Percentiles rank a stretch among this genome's conserved stretches.
Conservation (phyloP, 2,113 vertebrate species). For the Centropristis striata region DNA sequence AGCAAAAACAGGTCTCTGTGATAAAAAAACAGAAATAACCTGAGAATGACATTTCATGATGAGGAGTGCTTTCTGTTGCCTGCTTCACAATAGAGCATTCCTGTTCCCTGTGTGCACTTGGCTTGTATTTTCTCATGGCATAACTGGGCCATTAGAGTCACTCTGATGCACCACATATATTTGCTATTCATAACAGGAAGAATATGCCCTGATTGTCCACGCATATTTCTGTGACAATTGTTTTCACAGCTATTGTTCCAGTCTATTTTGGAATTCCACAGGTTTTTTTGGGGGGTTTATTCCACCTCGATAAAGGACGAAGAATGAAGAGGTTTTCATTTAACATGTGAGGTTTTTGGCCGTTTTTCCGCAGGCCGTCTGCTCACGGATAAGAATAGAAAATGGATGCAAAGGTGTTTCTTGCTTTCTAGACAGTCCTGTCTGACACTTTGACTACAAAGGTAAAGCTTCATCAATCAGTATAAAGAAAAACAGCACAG, state of each 20-base stretch:
- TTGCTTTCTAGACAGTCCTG: not conserved
- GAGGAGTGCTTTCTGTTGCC: not conserved
- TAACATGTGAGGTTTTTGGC: constrained; percentile 47
- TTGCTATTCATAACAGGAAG: constrained; percentile 79
- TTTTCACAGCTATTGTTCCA: constrained; percentile 77
- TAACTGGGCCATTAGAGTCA: constrained; percentile 75
- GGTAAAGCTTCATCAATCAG: not conserved
- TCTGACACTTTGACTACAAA: not conserved
- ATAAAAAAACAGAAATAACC: not conserved
- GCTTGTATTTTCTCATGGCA: constrained; percentile 67
- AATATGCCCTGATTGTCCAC: constrained; percentile 52
- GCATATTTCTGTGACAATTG: constrained; percentile 75
- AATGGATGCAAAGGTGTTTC: not conserved
- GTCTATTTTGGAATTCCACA: constrained; percentile 71
- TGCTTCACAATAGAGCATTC: constrained; percentile 12
- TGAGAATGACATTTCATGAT: not conserved
- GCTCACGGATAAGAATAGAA: not conserved
- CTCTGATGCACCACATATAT: constrained; percentile 73
- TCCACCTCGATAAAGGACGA: constrained; percentile 59
- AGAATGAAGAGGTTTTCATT: constrained; percentile 49
- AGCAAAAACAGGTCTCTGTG: not conserved
- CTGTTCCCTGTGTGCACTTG: constrained; percentile 8
- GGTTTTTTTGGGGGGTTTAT: constrained; percentile 58
- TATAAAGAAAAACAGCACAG: not conserved
- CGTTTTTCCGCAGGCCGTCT: constrained; percentile 8